Evolutionary conservation across 2,888 invertebrate species (phyloP).

Genomic region (Dendrolimus houi): DNA sequence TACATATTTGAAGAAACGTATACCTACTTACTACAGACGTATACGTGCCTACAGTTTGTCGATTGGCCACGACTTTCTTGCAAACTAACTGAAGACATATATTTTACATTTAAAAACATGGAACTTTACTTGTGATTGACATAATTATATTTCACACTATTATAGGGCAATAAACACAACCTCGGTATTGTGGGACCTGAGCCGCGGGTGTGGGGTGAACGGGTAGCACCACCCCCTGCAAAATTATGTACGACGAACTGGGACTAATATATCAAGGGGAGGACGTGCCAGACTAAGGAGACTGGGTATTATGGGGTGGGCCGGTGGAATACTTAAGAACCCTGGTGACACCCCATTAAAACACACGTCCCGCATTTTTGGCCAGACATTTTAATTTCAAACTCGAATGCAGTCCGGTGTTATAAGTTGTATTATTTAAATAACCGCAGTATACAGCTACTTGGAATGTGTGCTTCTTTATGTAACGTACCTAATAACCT

Average conservation of each 20-base stretch:
- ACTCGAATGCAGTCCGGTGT: conserved; percentile 35
- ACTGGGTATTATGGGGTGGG: conserved; percentile 73
- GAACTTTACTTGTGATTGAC: background rate
- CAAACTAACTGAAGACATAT: too few relatives aligned
- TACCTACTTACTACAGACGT: too few relatives aligned
- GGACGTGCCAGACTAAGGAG: conserved; percentile 76
- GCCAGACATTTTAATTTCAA: conserved; percentile 69
- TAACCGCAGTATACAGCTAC: too few relatives aligned
- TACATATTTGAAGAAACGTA: too few relatives aligned
- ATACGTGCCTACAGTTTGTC: too few relatives aligned
- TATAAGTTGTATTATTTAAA: too few relatives aligned
- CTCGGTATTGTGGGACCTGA: conserved; percentile 67
- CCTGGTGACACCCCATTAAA: conserved; percentile 75
- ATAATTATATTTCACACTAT: conserved; percentile 32
- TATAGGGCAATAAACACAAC: conserved; percentile 70
- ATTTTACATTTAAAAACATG: too few relatives aligned
- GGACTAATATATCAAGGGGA: conserved; percentile 76
- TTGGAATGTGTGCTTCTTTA: too few relatives aligned
- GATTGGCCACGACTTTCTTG: too few relatives aligned
- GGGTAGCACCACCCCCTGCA: conserved; percentile 60
- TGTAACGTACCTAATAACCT: too few relatives aligned
- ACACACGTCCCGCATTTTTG: conserved; percentile 73
- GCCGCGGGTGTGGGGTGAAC: conserved; percentile 38
- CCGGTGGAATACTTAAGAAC: conserved; percentile 75
- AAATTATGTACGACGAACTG: conserved; percentile 77